A percentile compares a stretch with the other conserved stretches of the same genome.
Conservation (phyloP, 2,888 invertebrate genomes). For the Coenonympha glycerion region DNA sequence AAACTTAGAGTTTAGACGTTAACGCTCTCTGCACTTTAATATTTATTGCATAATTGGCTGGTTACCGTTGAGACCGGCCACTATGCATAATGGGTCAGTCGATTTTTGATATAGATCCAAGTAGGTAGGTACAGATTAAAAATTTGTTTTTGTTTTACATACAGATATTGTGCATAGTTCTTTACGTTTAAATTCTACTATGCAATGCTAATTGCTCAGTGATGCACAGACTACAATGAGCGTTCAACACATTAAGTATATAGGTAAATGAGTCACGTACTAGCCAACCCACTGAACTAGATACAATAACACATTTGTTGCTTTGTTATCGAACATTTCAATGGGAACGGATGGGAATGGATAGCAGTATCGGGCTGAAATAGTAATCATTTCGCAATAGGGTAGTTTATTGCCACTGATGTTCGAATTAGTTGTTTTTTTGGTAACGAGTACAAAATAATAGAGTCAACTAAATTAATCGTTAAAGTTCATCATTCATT, state of each 20-base stretch:
- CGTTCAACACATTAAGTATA: conserved; percentile 8
- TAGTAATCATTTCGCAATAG: conserved; percentile 19
- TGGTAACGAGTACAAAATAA: background rate
- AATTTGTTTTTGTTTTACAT: background rate
- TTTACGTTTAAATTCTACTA: background rate
- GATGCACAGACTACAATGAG: conserved; percentile 10
- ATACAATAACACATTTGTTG: conserved; percentile 29
- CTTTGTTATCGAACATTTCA: conserved; percentile 33
- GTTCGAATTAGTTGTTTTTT: background rate
- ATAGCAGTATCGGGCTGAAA: conserved; percentile 24
- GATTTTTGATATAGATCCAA: too few relatives aligned
- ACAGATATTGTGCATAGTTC: background rate
- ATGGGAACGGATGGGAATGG: conserved; percentile 37
- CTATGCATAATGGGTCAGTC: too few relatives aligned
- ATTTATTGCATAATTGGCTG: too few relatives aligned
- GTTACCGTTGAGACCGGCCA: too few relatives aligned
- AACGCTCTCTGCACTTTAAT: too few relatives aligned
- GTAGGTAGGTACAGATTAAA: too few relatives aligned
- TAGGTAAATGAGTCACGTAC: conserved; percentile 25
- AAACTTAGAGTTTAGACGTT: too few relatives aligned
- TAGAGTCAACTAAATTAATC: too few relatives aligned
- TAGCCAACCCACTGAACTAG: conserved; percentile 28
- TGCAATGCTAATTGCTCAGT: conserved; percentile 1
- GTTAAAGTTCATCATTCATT: too few relatives aligned
- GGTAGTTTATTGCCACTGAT: conserved; percentile 1